Evolutionary conservation across 2,888 invertebrate genomes (phyloP).

Genomic region (Piscicola geometra): DNA sequence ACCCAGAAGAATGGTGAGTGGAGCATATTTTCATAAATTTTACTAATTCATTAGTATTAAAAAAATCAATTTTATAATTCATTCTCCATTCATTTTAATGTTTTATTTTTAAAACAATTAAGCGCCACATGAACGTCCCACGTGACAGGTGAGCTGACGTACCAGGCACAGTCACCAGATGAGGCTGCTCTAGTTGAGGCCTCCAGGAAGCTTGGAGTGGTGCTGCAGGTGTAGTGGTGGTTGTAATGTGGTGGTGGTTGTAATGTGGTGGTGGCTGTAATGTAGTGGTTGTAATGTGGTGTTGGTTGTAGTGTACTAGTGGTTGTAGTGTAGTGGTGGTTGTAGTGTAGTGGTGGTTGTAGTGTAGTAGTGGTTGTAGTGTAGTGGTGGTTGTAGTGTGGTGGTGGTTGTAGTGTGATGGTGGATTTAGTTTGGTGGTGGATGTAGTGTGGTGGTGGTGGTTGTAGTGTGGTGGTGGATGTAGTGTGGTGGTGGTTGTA

Average conservation of each 20-base stretch:
- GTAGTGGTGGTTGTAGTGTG: no score
- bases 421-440: no score
- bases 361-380: neutral
- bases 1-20: neutral
- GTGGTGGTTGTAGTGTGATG: no score
- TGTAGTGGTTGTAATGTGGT: neutral
- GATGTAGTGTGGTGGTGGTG: no score
- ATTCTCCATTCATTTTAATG: no score
- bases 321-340: neutral
- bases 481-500: no score
- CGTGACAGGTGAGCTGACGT: slow-evolving; percentile 26
- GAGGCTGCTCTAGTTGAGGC: slow-evolving; percentile 29
- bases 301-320: slow-evolving; percentile 56
- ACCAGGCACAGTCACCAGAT: slow-evolving; percentile 34
- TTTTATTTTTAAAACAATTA: no score
- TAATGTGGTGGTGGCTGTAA: neutral
- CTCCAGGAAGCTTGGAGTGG: slow-evolving; percentile 12
- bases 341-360: neutral
- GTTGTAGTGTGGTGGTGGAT: no score
- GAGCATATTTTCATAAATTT: neutral
- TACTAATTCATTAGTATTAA: no score
- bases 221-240: slow-evolving; percentile 43
- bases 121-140: no score
- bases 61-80: no score
- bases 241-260: neutral